Conservation (phyloP, 2,888 invertebrate genomes). For the Tetragonisca angustula region DNA sequence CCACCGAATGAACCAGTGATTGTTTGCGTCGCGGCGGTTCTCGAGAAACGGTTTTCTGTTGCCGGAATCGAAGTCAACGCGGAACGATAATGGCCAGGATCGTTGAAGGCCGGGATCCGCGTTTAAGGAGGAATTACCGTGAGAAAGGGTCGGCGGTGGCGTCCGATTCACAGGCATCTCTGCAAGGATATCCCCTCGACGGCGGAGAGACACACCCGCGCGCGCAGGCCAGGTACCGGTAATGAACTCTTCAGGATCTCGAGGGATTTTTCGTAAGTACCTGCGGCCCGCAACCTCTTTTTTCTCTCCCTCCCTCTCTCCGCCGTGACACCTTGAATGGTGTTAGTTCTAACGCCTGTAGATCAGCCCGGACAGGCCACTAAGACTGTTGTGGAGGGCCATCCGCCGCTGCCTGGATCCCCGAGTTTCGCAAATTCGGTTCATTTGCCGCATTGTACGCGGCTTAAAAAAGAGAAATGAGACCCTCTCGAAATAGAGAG, state of each 20-base stretch:
- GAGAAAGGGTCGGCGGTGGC: slow-evolving; percentile 43
- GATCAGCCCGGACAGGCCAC: slow-evolving; percentile 71
- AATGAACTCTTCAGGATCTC: slow-evolving; percentile 75
- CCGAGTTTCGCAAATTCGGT: slow-evolving; percentile 83
- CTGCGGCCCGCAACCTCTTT: slow-evolving; percentile 73
- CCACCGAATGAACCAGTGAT: not conserved
- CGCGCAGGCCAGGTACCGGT: slow-evolving; percentile 69
- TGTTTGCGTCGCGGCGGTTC: not conserved
- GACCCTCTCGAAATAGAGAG: slow-evolving; percentile 75
- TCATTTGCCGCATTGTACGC: slow-evolving; percentile 83
- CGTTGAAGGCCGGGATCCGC: slow-evolving; percentile 12
- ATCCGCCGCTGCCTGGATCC: slow-evolving; percentile 64
- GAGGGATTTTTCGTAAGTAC: slow-evolving; percentile 71
- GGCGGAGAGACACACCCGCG: slow-evolving; percentile 35
- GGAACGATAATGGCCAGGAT: slow-evolving; percentile 5
- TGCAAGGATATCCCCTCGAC: slow-evolving; percentile 46
- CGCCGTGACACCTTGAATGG: slow-evolving; percentile 82
- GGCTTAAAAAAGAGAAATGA: slow-evolving; percentile 80
- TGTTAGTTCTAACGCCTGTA: slow-evolving; percentile 83
- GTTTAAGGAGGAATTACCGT: slow-evolving; percentile 56
- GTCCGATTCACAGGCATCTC: slow-evolving; percentile 62
- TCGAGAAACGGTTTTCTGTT: not conserved
- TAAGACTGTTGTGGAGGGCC: slow-evolving; percentile 73
- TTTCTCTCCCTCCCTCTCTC: slow-evolving; percentile 68
- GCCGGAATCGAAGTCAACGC: slow-evolving; percentile 27